Percentiles rank a stretch among this genome's conserved stretches.
These are phyloP conservation scores for Rhea americana DNA, from an alignment of 2,113 vertebrate genomes.

Conservation along the genomic window DNA sequence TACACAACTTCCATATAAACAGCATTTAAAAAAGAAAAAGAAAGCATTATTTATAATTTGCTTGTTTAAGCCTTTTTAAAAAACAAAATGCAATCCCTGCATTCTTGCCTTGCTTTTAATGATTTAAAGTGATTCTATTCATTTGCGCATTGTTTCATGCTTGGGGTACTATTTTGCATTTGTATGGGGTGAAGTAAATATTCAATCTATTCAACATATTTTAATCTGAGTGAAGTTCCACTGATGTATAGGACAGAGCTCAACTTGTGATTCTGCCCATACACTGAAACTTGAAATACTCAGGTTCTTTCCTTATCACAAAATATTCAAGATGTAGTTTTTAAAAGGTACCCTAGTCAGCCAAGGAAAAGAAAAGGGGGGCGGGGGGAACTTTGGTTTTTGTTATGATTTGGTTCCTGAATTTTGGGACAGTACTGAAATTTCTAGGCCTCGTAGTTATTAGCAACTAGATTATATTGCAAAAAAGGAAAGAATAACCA, in stretches of 20 bases:
- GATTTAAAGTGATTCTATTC: background rate
- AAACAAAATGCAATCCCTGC: background rate
- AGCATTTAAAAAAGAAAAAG: fast-evolving
- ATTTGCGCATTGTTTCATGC: background rate
- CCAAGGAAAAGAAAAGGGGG: background rate
- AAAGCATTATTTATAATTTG: background rate
- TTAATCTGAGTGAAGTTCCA: background rate
- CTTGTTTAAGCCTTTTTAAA: background rate
- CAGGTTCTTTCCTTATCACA: background rate
- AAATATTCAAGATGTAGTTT: background rate
- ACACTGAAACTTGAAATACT: background rate
- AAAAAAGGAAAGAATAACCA: background rate
- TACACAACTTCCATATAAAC: background rate
- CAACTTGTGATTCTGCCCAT: background rate
- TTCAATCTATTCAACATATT: background rate
- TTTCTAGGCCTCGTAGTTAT: background rate
- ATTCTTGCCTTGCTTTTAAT: background rate
- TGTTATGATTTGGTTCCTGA: background rate
- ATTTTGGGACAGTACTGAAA: background rate
- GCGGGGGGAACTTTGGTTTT: background rate
- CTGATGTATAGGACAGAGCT: background rate
- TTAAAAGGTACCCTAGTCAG: background rate
- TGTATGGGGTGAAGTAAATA: background rate
- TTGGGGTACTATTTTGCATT: background rate
- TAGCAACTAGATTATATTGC: background rate